Base-by-base conservation (phyloP, 2,113 vertebrate genomes). In the Leucoraja erinaceus region DNA sequence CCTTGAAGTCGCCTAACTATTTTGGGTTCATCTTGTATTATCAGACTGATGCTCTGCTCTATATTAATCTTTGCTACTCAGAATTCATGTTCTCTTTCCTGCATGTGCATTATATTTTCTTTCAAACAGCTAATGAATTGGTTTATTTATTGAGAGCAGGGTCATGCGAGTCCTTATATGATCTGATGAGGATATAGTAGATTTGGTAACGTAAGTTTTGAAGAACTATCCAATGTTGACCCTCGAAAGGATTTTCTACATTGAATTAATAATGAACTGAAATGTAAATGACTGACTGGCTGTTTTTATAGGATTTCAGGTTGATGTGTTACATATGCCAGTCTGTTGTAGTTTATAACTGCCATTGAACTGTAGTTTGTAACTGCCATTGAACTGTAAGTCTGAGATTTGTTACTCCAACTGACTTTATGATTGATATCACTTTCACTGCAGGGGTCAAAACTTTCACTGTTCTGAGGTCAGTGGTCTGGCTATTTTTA, bases 371-470 rank as follows among this genome's bases (percentile, higher is more conserved):
- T 61, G 22, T 86, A 61, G 61, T n/a, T 25, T 86, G 81, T 56
- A 86, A 4, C 25, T 22, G 25, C 0, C 18, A 83, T 20, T 56
- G 47, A 56, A 20, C 22, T 61, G 22, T 86, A 61, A 86, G n/a
- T 86, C 81, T 86, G 47, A 59, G 54, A 22, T 61, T 22, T 9
- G 22, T 4, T 84, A 84, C 56, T 56, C 78, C 33, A 56, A 47
- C 47, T 59, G 25, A n/a, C 56, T 86, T 86, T 86, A 86, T 86
- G 61, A 86, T 86, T 86, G 79, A 59, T n/a, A n/a, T 22, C 0
- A n/a, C 56, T 86, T 86, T 86, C 81, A 86, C 56, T 81, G 33
- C 78, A 81, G 78, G 78, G 38, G 38, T 81, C 33, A 81, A 47
- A 22, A 54, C 22, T 81, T 81, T 33, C 38, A 54, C 78, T 59